Percentiles rank a stretch among this genome's conserved stretches.
Evolutionary conservation across 2,797 vertebrate genomes (phyloP).

Genomic region (Lophius americanus): DNA sequence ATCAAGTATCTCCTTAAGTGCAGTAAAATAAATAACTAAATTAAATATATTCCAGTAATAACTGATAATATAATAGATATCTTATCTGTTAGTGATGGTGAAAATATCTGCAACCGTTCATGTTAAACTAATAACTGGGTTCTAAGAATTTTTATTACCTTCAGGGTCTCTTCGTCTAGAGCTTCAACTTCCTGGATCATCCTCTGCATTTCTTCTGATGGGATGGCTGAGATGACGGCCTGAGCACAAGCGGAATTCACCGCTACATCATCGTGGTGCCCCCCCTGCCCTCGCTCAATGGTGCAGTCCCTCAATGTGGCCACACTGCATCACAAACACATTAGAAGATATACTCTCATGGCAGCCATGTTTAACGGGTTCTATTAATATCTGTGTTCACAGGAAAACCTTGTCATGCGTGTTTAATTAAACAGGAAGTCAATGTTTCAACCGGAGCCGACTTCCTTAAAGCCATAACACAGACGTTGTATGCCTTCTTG

Average conservation of each 20-base stretch:
- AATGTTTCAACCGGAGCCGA: conserved; percentile 7
- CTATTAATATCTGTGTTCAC: background rate
- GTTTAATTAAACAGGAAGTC: conserved; percentile 47
- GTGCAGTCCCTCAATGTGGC: conserved; percentile 87
- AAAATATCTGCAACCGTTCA: no score
- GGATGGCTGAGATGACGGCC: conserved; percentile 89
- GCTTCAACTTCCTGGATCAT: conserved; percentile 90
- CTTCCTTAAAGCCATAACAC: conserved; percentile 23
- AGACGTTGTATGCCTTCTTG: background rate
- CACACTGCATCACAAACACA: conserved; percentile 78
- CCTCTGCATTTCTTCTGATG: conserved; percentile 81
- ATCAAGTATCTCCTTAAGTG: no score
- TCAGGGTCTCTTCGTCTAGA: conserved; percentile 87
- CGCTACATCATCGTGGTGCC: conserved; percentile 58
- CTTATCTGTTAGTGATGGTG: no score
- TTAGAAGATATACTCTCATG: rapidly evolving
- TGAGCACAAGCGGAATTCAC: conserved; percentile 74
- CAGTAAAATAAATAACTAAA: no score
- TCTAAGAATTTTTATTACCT: conserved; percentile 74
- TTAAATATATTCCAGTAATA: no score
- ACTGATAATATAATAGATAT: no score
- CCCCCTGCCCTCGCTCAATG: conserved; percentile 74
- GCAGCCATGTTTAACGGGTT: background rate
- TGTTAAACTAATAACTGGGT: background rate
- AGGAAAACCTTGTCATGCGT: background rate